Evolutionary conservation across 2,113 vertebrate species (phyloP), one percentile per base, ranked within the genome.

Genomic region (Hemicordylus capensis): DNA sequence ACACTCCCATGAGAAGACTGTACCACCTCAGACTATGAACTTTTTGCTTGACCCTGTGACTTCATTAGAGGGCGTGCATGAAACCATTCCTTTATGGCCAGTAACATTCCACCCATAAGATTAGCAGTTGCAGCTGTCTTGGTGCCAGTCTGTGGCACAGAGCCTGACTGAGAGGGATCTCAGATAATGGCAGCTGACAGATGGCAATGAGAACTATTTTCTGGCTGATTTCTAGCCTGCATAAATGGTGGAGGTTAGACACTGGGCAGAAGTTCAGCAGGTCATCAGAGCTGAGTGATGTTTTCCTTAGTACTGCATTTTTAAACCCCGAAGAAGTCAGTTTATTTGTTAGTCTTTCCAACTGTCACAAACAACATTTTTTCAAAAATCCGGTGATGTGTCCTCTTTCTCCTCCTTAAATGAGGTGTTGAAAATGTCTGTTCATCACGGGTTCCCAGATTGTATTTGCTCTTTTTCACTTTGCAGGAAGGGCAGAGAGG

Each of bases 351-450:
- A 31, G 54, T 59, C 64, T 83, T 51, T 70, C 42, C 81, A 75
- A 26, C 14, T 63, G 44, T 63, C 72, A 48, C 58, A 75, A 83
- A 75, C 42, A 83, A 74, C 79, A 69, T 70, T 81, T 80, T 48
- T 58, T 63, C 11, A 56, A 69, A 83, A 83, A 48, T 61, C 56
- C 19, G 20, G 42, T 46, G 12, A 58, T 46, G 24, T 34, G 28
- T 28, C 54, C n/a, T 48, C 20, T 48, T 5, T 54, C 51, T 83
- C 22, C 39, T 73, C 22, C 10, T 75, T 58, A 83, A 75, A 75
- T 75, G 72, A 75, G 73, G 81, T 63, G 70, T 51, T 83, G 81
- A 83, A 74, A 83, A 83, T 75, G n/a, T 61, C 70, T 75, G 54
- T 83, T 56, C 44, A 20, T 14, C 69, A 46, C 54, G 44, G 67